Evolutionary conservation across 2,797 vertebrate genomes (phyloP).

Genomic region (Epinephelus malabaricus): DNA sequence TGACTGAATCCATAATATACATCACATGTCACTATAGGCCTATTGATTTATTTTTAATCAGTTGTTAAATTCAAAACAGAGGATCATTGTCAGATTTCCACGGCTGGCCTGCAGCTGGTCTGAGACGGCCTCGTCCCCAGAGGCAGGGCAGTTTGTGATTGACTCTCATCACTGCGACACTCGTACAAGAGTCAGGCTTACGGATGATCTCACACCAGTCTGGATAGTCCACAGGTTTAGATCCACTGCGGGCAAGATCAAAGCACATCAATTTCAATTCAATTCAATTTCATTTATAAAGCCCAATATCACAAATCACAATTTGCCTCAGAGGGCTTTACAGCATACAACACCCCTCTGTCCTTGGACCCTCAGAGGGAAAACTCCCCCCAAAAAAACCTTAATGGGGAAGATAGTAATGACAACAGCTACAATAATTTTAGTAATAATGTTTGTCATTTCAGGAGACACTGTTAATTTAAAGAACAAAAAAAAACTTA

Average conservation of each 20-base stretch:
- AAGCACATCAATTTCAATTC: background rate
- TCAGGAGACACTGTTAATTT: no score
- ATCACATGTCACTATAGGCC: background rate
- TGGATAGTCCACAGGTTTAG: constrained; percentile 85
- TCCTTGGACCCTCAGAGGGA: no score
- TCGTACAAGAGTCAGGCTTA: constrained; percentile 84
- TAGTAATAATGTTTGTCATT: no score
- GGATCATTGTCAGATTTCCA: constrained; percentile 84
- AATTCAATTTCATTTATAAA: no score
- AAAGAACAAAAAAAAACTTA: constrained; percentile 57
- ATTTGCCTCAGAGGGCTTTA: no score
- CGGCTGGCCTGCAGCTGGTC: constrained; percentile 59
- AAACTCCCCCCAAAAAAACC: no score
- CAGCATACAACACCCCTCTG: no score
- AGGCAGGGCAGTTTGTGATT: constrained; percentile 87
- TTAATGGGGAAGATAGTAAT: no score
- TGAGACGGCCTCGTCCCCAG: constrained; percentile 79
- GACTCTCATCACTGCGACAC: constrained; percentile 85
- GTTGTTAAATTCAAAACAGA: constrained; percentile 74
- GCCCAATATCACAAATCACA: no score
- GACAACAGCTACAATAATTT: no score
- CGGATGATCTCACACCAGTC: constrained; percentile 86
- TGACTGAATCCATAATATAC: constrained; percentile 8
- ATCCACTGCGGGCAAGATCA: constrained; percentile 65
- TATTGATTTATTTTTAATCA: background rate